Evolutionary conservation across 2,797 vertebrate genomes (phyloP), one percentile per base, ranked within the genome.

Genomic region (Argyrosomus regius): DNA sequence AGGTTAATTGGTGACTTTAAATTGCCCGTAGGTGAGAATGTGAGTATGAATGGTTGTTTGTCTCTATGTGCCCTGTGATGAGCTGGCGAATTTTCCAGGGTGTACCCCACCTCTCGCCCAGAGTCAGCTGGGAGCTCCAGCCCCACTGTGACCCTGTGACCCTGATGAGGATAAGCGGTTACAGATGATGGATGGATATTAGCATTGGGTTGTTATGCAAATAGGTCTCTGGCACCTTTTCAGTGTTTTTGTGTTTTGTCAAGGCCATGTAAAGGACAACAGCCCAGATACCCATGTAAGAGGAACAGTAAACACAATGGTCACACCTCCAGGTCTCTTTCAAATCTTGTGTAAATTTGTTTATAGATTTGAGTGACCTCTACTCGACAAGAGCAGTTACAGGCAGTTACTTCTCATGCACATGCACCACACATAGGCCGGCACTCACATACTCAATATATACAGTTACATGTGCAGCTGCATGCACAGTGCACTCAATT

Each of bases 241-340:
- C 22, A n/a, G 18, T 53, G 26, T 54, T 46, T 72, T 41, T 53
- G 39, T 10, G 9, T 16, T 77, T 46, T 57, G 16, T 73, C 24
- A 78, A 72, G 63, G 68, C 53, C 26, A 53, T 2, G 28, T 56
- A 48, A 83, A 80, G 61, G 66, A 73, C 45, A 22, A 10, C 28
- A 59, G 64, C 22, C 20, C 5, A 1, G 17, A 45, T 59, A 43
- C 45, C 46, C 16, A 4, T 64, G 17, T 43, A 49, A 74, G 31
- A 59, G 39, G 41, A 57, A 83, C 3, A 35, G 43, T 80, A 83
- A 89, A 89, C 82, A 87, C 8, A 6, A 5, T 2, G 24, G 4
- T 64, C 79, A 80, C 59, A 75, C 84, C 66, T 82, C 3, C 39
- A 54, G 31, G 52, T 67, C 57, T 56, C 35, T 64, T 48, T 64